These are phyloP conservation scores for Cheilosia soror DNA, from an alignment of 2,888 invertebrate genomes.

Conservation along the genomic window DNA sequence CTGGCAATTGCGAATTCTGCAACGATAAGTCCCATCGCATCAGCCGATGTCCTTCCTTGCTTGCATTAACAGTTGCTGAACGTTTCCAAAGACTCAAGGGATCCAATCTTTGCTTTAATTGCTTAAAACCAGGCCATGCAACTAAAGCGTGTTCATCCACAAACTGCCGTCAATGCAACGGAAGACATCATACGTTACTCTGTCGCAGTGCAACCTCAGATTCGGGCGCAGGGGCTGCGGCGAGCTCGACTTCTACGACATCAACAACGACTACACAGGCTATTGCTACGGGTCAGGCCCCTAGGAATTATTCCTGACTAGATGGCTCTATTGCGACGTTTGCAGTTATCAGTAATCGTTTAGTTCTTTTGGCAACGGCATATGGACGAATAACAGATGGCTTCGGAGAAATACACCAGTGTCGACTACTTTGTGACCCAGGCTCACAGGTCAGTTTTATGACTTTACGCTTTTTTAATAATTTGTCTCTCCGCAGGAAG, in stretches of 20 bases:
- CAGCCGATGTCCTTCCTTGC: slow-evolving; percentile 13
- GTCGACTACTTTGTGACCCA: slow-evolving; percentile 55
- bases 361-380: slow-evolving; percentile 46
- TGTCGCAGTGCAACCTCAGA: slow-evolving; percentile 12
- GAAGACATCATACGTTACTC: slow-evolving; percentile 30
- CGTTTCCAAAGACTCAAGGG: slow-evolving; percentile 27
- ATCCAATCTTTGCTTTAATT: slow-evolving; percentile 49
- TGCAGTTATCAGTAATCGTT: slow-evolving; percentile 27
- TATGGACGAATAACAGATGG: slow-evolving; percentile 51
- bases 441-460: slow-evolving; percentile 61
- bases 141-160: slow-evolving; percentile 34
- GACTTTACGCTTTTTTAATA: slow-evolving; percentile 44
- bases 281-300: slow-evolving; percentile 2
- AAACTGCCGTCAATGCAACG: slow-evolving; percentile 34
- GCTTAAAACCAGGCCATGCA: slow-evolving; percentile 40
- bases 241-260: slow-evolving; percentile 14
- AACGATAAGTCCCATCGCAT: slow-evolving; percentile 14
- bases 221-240: background rate
- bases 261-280: background rate
- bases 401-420: slow-evolving; percentile 44
- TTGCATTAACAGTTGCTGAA: slow-evolving; percentile 27
- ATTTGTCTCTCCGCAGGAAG: slow-evolving; percentile 40
- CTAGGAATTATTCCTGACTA: slow-evolving; percentile 43
- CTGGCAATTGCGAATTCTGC: slow-evolving; percentile 41
- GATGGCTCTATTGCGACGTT: slow-evolving; percentile 28